Evolutionary conservation across 1,140 invertebrate species (phyloP).

Genomic region (Steinernema feltiae): DNA sequence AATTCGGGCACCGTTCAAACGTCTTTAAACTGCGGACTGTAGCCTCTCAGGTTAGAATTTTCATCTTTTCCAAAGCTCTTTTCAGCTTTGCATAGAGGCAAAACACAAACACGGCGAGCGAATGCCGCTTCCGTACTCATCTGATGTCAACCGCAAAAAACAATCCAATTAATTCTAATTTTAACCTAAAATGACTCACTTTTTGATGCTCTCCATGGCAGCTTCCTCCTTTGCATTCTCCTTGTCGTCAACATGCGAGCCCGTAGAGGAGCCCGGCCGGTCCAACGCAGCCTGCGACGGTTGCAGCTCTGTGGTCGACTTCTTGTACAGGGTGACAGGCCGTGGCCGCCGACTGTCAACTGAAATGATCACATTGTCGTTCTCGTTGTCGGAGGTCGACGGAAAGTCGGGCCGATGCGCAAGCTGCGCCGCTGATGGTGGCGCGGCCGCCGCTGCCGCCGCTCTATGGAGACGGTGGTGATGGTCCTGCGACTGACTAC

Average conservation of each 20-base stretch:
- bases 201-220: background rate
- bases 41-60: too few species aligned
- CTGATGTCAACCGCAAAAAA: too few species aligned
- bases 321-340: background rate
- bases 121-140: too few species aligned
- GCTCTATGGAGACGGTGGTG: too few species aligned
- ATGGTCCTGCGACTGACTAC: background rate
- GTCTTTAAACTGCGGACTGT: too few species aligned
- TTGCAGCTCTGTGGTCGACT: background rate
- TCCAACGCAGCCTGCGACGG: background rate
- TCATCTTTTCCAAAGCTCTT: too few species aligned
- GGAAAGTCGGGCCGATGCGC: background rate
- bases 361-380: background rate
- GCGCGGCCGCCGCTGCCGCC: too few species aligned
- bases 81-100: too few species aligned
- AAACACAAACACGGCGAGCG: too few species aligned
- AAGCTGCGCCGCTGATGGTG: background rate
- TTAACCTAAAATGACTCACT: slow-evolving; percentile 14
- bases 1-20: too few species aligned
- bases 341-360: background rate
- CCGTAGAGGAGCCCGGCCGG: background rate
- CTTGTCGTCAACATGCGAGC: background rate
- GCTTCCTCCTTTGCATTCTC: background rate
- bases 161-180: background rate
- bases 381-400: background rate